phyloP scores from a whole-genome alignment of 1,140 invertebrate species.

The Drosophila nasuta region DNA sequence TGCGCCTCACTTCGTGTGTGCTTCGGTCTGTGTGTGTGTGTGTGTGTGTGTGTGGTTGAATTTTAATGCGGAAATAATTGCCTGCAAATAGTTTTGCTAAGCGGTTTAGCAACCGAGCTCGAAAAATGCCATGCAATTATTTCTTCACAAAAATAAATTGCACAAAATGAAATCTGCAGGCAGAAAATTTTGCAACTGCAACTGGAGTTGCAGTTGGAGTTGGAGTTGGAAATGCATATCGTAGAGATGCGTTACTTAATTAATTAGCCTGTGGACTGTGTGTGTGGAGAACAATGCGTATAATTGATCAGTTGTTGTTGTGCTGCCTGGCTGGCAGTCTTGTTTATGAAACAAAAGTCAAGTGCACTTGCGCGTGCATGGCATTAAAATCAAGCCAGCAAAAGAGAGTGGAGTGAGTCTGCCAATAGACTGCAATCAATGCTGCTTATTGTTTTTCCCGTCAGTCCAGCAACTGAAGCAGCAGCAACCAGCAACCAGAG shows the following conservation, averaged over 20 bases:
- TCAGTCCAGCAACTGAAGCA: background rate
- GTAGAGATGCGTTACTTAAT: conserved; percentile 51
- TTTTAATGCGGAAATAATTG: conserved; percentile 72
- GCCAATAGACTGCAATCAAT: conserved; percentile 68
- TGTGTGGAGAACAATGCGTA: conserved; percentile 39
- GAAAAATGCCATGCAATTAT: conserved; percentile 43
- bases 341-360: conserved; percentile 74
- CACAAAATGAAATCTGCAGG: conserved; percentile 1
- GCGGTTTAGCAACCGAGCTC: conserved; percentile 29
- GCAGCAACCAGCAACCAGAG: background rate
- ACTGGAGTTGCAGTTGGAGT: background rate
- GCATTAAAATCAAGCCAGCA: conserved; percentile 57
- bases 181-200: background rate
- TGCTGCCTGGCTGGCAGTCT: conserved; percentile 3
- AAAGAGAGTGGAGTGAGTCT: conserved; percentile 16
- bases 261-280: conserved; percentile 55
- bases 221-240: conserved; percentile 6
- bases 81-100: conserved; percentile 61
- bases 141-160: conserved; percentile 26
- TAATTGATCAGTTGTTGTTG: conserved; percentile 38
- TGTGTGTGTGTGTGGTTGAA: conserved; percentile 53
- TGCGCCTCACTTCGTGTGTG: background rate
- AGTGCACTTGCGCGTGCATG: conserved; percentile 54
- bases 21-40: background rate
- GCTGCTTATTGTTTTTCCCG: conserved; percentile 69